Evolutionary conservation across 2,113 vertebrate species (phyloP).

Genomic region (Pipa parva): DNA sequence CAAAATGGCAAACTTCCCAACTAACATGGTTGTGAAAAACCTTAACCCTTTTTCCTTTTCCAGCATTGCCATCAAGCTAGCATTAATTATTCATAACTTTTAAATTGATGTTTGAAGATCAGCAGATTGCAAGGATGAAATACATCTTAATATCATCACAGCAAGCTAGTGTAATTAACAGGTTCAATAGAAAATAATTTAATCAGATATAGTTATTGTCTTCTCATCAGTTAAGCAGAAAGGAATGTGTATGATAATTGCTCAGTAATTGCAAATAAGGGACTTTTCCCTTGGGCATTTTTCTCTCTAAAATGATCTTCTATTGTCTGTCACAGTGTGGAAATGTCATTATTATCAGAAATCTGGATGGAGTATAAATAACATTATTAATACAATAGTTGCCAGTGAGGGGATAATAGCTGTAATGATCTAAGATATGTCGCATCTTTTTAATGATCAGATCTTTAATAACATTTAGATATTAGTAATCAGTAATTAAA

Average conservation of each 20-base stretch:
- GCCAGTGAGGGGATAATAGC: too few relatives aligned
- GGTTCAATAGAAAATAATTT: constrained; percentile 2
- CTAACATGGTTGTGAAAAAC: background rate
- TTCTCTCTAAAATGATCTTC: background rate
- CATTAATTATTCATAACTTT: constrained; percentile 42
- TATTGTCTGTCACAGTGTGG: background rate
- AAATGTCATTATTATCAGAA: background rate
- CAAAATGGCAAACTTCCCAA: background rate
- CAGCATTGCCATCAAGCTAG: background rate
- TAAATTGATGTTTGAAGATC: constrained; percentile 33
- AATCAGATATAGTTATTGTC: background rate
- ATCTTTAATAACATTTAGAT: too few relatives aligned
- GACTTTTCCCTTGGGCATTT: background rate
- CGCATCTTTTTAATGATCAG: too few relatives aligned
- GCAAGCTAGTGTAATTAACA: constrained; percentile 4
- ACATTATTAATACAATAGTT: too few relatives aligned
- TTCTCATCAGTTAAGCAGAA: background rate
- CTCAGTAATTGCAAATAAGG: background rate
- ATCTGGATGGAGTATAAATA: background rate
- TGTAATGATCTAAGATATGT: too few relatives aligned
- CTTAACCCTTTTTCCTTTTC: background rate
- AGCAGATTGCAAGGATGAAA: background rate
- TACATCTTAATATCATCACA: background rate
- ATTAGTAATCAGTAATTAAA: too few relatives aligned
- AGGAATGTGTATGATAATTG: background rate